A percentile compares a stretch with the other conserved stretches of the same genome.
Conservation (phyloP, 2,113 vertebrate genomes). For the Oenanthe oenanthe region DNA sequence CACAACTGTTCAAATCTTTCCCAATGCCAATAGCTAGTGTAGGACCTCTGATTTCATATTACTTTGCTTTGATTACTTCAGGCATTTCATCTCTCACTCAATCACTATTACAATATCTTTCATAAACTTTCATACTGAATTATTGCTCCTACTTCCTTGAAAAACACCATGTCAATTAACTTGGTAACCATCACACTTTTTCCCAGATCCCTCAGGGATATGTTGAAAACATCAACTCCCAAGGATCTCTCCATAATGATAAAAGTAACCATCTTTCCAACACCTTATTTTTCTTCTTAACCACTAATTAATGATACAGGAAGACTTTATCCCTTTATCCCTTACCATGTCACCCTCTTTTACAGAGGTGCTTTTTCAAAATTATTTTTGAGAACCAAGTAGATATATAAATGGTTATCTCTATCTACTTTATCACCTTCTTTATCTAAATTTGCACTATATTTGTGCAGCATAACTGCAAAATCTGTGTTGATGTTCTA, state of each 20-base stretch:
- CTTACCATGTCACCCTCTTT: background rate
- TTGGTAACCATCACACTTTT: background rate
- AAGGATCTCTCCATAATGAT: background rate
- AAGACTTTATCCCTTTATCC: background rate
- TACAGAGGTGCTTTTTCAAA: background rate
- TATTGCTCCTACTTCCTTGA: background rate
- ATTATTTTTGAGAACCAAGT: background rate
- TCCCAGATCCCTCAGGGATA: background rate
- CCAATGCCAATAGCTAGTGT: fast-evolving
- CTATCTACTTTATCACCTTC: background rate
- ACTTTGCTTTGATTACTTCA: background rate
- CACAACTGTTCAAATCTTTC: background rate
- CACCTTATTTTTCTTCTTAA: background rate
- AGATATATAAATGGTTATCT: background rate
- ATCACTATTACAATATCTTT: background rate
- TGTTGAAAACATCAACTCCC: background rate
- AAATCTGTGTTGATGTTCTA: background rate
- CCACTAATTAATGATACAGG: background rate
- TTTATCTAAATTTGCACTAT: background rate
- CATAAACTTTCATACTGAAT: background rate
- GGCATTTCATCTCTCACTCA: background rate
- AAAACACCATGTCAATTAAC: background rate
- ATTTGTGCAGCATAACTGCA: background rate
- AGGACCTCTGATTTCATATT: background rate
- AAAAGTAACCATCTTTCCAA: background rate